phyloP scores from a whole-genome alignment of 2,113 vertebrate genomes.

The Cisticola juncidis region DNA sequence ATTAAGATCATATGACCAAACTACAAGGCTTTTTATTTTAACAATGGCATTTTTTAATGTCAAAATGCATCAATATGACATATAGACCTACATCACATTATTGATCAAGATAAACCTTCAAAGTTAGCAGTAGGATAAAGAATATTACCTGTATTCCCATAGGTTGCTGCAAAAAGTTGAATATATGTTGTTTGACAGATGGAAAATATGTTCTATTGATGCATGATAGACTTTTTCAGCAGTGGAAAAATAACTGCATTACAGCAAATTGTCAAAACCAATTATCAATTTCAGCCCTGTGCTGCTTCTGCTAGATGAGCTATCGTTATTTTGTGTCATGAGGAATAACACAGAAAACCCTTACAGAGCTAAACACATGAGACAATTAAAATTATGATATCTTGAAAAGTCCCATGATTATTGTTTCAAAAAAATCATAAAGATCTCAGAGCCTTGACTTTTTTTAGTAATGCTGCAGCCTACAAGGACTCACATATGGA shows the following conservation, averaged over 20 bases:
- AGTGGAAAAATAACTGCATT: neutral
- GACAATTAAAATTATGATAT: neutral
- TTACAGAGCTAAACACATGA: neutral
- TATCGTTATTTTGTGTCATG: neutral
- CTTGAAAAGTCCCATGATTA: neutral
- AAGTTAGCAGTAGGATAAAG: neutral
- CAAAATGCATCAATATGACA: neutral
- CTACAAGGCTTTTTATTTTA: neutral
- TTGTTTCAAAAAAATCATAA: neutral
- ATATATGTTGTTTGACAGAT: fast-evolving
- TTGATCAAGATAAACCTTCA: neutral
- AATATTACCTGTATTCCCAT: neutral
- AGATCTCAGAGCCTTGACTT: neutral
- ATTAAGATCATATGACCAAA: neutral
- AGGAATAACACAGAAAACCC: neutral
- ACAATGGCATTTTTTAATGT: neutral
- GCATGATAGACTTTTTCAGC: neutral
- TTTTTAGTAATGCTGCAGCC: neutral
- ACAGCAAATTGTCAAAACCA: neutral
- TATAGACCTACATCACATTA: neutral
- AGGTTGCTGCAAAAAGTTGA: neutral
- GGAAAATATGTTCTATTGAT: neutral
- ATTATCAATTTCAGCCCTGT: neutral
- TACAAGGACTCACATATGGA: neutral
- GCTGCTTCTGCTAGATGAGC: neutral